Base-by-base conservation (phyloP, 2,113 vertebrate genomes). In the Otolemur garnettii region DNA sequence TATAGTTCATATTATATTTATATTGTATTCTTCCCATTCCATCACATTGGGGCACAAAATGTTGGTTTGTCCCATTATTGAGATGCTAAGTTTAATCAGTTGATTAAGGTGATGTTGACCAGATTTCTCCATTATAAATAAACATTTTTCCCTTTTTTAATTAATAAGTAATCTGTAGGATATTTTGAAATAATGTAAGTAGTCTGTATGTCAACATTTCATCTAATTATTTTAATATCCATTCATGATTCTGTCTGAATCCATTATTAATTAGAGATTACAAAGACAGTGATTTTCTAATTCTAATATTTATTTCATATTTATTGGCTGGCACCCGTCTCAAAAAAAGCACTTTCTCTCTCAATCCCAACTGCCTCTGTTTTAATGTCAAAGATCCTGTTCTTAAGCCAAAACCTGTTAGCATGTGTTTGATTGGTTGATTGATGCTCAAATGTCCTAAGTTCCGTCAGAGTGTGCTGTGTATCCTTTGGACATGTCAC, bases 151-250 rank as follows among this genome's bases (percentile, higher is more conserved):
- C 6, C n/a, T 91, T 72, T 68, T 55, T 10, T 50, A 82, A 59
- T 74, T 88, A 82, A 50, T 57, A 75, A 92, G 8, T 30, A 66
- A 79, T 82, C 64, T 78, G 21, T 38, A 30, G n/a, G 24, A 50
- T 87, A 79, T 68, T 85, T 60, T 78, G 18, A 92, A 94, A 83
- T 38, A 69, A 60, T 55, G 24, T n/a, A 83, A 87, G 45, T 59
- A 77, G 21, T 9, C 6, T 66, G 1, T 84, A 78, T 72, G 11
- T 50, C 71, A 45, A 87, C 21, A 87, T 69, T 92, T 83, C 21
- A 72, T 28, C 42, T 24, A 53, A 45, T 82, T 6, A 53, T 45
- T 89, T 78, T 57, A 79, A 35, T 19, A 72, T 45, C 6, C 9
- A 21, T 62, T 0, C 1, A 55, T n/a, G 72, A 83, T 38, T 2